These are phyloP conservation scores for Diadegma fenestrale DNA, from an alignment of 2,888 invertebrate species.

Conservation along the genomic window DNA sequence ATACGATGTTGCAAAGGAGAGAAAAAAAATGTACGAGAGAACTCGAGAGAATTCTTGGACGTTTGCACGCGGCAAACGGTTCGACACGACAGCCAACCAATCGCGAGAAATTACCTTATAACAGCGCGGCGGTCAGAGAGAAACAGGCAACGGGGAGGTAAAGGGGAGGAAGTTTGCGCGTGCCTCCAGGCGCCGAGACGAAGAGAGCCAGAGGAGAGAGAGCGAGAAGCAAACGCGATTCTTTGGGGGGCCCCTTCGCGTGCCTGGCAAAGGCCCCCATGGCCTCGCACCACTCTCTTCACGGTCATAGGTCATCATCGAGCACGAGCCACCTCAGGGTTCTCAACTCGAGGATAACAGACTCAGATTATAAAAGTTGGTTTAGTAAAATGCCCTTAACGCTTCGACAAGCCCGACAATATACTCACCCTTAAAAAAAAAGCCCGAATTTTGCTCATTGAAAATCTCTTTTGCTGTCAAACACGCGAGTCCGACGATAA, in stretches of 20 bases:
- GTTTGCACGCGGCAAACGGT: slow-evolving; percentile 47
- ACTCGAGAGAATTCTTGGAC: slow-evolving; percentile 9
- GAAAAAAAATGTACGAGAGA: background rate
- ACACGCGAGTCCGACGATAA: background rate
- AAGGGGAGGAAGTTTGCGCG: slow-evolving; percentile 78
- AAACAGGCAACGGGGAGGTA: slow-evolving; percentile 32
- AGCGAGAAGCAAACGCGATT: slow-evolving; percentile 61
- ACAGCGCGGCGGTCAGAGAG: slow-evolving; percentile 42
- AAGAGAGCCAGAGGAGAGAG: slow-evolving; percentile 48
- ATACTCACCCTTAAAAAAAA: background rate
- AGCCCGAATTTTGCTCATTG: background rate
- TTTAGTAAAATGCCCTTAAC: slow-evolving; percentile 9
- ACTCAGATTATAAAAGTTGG: slow-evolving; percentile 30
- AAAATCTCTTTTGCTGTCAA: background rate
- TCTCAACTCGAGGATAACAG: slow-evolving; percentile 76
- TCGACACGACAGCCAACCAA: slow-evolving; percentile 62
- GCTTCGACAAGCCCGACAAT: background rate
- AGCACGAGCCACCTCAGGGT: slow-evolving; percentile 84
- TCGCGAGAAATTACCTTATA: slow-evolving; percentile 54
- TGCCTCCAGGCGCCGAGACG: slow-evolving; percentile 80
- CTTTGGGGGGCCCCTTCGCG: slow-evolving; percentile 76
- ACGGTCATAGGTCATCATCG: slow-evolving; percentile 84
- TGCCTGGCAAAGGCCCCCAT: slow-evolving; percentile 77
- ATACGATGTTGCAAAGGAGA: background rate
- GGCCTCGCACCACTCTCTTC: slow-evolving; percentile 81